Evolutionary conservation across 2,888 invertebrate genomes (phyloP).

Genomic region (Aleiodes leptofemur): DNA sequence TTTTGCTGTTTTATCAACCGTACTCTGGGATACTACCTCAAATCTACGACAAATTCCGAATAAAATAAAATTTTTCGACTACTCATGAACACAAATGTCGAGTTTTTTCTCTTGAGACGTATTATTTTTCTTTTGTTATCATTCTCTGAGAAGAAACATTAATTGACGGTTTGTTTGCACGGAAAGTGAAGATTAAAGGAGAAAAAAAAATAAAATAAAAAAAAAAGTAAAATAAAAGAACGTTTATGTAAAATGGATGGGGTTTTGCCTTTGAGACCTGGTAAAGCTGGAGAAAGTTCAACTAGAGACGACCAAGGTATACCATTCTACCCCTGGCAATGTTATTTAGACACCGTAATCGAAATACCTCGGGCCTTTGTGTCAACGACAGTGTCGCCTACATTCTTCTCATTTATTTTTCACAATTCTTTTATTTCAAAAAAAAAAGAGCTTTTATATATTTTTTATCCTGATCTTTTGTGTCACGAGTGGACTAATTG

Average conservation of each 20-base stretch:
- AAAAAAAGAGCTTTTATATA: constrained; percentile 11
- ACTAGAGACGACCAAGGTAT: constrained; percentile 5
- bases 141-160: constrained; percentile 6
- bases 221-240: constrained; percentile 17
- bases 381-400: constrained; percentile 31
- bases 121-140: not conserved
- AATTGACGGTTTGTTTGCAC: constrained; percentile 33
- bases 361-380: constrained; percentile 32
- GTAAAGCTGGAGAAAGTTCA: constrained; percentile 13
- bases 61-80: no score
- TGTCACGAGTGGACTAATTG: constrained; percentile 22
- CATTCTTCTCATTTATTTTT: constrained; percentile 13
- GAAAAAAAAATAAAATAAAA: constrained; percentile 6
- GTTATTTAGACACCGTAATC: constrained; percentile 35
- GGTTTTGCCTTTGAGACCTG: constrained; percentile 29
- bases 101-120: not conserved
- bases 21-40: no score
- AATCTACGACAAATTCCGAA: no score
- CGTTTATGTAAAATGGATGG: constrained; percentile 34
- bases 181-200: constrained; percentile 19
- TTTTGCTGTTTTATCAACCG: no score
- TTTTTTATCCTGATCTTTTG: constrained; percentile 7
- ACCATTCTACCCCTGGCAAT: constrained; percentile 15
- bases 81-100: no score
- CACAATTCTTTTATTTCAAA: constrained; percentile 3